phyloP scores from a whole-genome alignment of 2,113 vertebrate species.

The Notechis scutatus region DNA sequence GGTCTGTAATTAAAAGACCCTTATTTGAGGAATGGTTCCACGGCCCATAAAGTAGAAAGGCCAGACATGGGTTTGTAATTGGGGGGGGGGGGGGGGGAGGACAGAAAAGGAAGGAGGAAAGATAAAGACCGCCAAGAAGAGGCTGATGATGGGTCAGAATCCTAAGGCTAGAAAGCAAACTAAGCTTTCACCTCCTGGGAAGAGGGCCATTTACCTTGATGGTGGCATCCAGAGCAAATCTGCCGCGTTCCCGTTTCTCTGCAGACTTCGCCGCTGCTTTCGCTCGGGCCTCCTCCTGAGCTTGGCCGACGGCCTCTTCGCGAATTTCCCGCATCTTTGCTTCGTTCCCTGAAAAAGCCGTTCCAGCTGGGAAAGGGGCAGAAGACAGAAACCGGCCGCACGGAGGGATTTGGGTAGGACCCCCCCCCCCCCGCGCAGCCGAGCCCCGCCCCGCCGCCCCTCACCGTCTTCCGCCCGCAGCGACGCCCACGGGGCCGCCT shows the following conservation, averaged over 20 bases:
- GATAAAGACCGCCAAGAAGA: neutral
- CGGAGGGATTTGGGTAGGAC: neutral
- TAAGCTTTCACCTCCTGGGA: neutral
- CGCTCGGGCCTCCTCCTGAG: conserved; percentile 75
- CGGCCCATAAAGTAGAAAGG: neutral
- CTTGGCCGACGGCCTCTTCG: conserved; percentile 75
- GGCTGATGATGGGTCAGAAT: neutral
- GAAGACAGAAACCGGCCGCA: neutral
- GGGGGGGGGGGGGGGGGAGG: too few relatives aligned
- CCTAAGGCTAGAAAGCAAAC: neutral
- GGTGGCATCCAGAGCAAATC: conserved; percentile 80
- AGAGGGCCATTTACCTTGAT: conserved; percentile 77
- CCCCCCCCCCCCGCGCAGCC: too few relatives aligned
- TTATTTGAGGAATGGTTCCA: neutral
- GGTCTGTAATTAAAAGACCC: neutral
- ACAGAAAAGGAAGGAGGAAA: neutral
- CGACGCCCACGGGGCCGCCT: conserved; percentile 74
- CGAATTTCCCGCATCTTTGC: conserved; percentile 74
- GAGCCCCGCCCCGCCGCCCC: neutral
- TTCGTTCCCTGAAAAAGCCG: conserved; percentile 73
- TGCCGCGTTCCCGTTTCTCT: conserved; percentile 75
- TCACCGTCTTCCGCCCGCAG: conserved; percentile 72
- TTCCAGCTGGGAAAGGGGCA: neutral
- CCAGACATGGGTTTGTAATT: neutral
- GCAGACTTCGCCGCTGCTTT: conserved; percentile 68